phyloP scores from a whole-genome alignment of 2,113 vertebrate genomes.

The Limnothrissa miodon region DNA sequence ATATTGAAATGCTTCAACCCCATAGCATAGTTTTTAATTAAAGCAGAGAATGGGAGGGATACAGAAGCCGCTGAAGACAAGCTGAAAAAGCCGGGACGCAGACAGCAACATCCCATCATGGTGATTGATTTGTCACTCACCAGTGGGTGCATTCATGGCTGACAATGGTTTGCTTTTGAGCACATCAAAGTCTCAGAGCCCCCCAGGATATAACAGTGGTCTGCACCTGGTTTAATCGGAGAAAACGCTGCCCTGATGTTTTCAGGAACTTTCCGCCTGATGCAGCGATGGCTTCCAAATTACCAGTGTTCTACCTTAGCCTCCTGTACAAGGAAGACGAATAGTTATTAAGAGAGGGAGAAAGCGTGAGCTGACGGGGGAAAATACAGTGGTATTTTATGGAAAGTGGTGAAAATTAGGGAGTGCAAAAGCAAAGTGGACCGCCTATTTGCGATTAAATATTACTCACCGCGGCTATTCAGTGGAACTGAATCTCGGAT shows the following conservation, averaged over 20 bases:
- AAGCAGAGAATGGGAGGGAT: background rate
- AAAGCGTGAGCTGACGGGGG: background rate
- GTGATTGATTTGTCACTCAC: constrained; percentile 55
- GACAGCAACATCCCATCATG: constrained; percentile 34
- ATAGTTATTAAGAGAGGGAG: background rate
- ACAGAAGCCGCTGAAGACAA: constrained; percentile 27
- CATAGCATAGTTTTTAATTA: constrained; percentile 21
- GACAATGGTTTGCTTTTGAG: constrained; percentile 64
- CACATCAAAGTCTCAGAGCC: constrained; percentile 69
- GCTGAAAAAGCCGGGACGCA: constrained; percentile 36
- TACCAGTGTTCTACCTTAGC: background rate
- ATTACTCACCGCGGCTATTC: background rate
- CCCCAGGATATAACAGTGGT: constrained; percentile 67
- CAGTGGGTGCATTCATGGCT: constrained; percentile 53
- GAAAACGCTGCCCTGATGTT: constrained; percentile 67
- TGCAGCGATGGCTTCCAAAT: constrained; percentile 60
- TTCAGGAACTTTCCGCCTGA: constrained; percentile 63
- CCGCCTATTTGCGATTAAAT: background rate
- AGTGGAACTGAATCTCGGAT: background rate
- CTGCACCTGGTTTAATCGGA: constrained; percentile 71
- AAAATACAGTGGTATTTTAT: background rate
- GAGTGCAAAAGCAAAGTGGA: background rate
- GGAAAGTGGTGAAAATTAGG: background rate
- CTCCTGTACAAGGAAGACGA: background rate
- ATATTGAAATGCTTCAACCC: constrained; percentile 19